Evolutionary conservation across 2,113 vertebrate species (phyloP).

Genomic region (Nycticryphes semicollaris): DNA sequence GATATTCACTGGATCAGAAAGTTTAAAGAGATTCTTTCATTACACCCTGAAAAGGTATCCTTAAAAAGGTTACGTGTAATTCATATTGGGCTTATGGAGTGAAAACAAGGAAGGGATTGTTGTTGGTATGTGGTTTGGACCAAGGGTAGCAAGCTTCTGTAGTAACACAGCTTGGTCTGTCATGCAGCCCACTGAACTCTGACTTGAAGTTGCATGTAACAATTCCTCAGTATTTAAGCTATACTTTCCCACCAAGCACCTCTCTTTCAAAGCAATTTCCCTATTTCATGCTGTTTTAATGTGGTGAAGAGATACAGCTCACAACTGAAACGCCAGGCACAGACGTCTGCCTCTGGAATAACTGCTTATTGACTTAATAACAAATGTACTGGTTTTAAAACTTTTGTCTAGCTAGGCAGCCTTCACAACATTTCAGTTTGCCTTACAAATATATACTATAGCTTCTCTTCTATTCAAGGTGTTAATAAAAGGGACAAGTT

Average conservation of each 20-base stretch:
- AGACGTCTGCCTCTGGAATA: background rate
- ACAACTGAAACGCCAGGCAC: background rate
- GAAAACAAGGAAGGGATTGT: background rate
- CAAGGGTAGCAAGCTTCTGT: background rate
- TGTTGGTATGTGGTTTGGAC: background rate
- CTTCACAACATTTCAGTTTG: background rate
- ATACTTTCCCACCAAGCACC: background rate
- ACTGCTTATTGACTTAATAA: background rate
- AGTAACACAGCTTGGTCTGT: background rate
- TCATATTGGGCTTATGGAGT: background rate
- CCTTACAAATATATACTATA: background rate
- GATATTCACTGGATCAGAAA: background rate
- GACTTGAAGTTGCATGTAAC: background rate
- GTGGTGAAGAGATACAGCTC: background rate
- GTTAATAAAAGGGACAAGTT: background rate
- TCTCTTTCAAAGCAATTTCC: background rate
- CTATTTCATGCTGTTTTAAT: background rate
- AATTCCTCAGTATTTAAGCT: background rate
- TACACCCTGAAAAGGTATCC: background rate
- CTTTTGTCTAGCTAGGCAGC: background rate
- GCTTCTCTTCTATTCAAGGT: background rate
- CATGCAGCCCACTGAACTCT: rapidly evolving
- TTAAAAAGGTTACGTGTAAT: background rate
- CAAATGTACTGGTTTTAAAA: background rate
- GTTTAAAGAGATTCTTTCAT: background rate